A percentile compares a stretch with the other conserved stretches of the same genome.
Conservation (phyloP, 2,113 vertebrate genomes). For the Pyrgilauda ruficollis region DNA sequence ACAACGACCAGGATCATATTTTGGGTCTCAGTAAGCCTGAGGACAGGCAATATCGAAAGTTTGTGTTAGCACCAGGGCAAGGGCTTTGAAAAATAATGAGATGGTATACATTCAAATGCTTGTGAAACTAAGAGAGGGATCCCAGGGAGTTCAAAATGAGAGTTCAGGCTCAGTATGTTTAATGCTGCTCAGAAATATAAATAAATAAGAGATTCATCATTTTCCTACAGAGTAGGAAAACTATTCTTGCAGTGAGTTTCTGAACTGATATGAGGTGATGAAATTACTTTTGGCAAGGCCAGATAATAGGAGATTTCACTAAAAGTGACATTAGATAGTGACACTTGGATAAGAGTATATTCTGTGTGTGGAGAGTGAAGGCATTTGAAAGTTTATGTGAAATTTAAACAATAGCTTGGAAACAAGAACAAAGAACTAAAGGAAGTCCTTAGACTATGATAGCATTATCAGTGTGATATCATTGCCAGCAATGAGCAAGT, state of each 20-base stretch:
- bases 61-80: background rate
- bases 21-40: background rate
- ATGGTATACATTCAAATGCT: background rate
- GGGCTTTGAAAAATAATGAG: background rate
- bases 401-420: background rate
- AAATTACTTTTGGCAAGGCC: background rate
- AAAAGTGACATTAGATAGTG: background rate
- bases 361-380: background rate
- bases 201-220: background rate
- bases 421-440: background rate
- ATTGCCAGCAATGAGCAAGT: background rate
- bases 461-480: background rate
- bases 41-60: background rate
- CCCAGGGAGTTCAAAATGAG: background rate
- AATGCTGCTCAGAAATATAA: background rate
- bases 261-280: background rate
- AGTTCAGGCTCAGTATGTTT: background rate
- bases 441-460: background rate
- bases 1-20: background rate
- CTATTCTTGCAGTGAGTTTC: background rate
- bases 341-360: background rate
- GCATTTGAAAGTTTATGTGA: background rate
- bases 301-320: background rate
- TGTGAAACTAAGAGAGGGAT: background rate
- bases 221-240: background rate